Conservation (phyloP, 2,888 invertebrate species). For the Acanthosepion pharaonis region DNA sequence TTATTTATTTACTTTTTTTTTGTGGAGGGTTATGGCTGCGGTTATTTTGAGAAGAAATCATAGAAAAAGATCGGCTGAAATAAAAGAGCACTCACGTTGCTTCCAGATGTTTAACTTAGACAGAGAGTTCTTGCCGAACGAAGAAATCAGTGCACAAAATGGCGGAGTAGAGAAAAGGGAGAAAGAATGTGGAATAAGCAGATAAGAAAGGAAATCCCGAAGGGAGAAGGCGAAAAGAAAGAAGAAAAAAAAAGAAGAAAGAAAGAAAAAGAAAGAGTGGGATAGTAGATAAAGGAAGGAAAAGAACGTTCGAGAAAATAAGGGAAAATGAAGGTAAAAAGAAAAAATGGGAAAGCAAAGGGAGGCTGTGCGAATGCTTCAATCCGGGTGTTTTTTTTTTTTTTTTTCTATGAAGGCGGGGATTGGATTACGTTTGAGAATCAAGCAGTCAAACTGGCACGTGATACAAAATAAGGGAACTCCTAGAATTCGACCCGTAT, state of each 20-base stretch:
- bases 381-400: not conserved
- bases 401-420: not conserved
- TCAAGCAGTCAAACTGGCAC: not conserved
- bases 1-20: too few relatives aligned
- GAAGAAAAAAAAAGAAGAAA: too few relatives aligned
- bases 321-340: too few relatives aligned
- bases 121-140: not conserved
- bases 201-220: too few relatives aligned
- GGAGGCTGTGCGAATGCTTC: not conserved
- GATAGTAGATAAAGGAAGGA: too few relatives aligned
- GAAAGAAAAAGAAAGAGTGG: too few relatives aligned
- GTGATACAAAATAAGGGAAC: not conserved
- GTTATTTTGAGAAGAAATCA: not conserved
- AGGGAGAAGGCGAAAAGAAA: too few relatives aligned
- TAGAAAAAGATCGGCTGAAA: not conserved
- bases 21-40: not conserved
- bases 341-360: too few relatives aligned
- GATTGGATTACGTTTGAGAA: not conserved
- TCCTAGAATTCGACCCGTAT: not conserved
- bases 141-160: not conserved
- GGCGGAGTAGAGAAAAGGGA: not conserved
- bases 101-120: not conserved
- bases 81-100: not conserved
- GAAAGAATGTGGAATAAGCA: not conserved
- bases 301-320: too few relatives aligned